These are phyloP conservation scores for Anser cygnoides DNA, from an alignment of 2,113 vertebrate genomes.

Conservation along the genomic window DNA sequence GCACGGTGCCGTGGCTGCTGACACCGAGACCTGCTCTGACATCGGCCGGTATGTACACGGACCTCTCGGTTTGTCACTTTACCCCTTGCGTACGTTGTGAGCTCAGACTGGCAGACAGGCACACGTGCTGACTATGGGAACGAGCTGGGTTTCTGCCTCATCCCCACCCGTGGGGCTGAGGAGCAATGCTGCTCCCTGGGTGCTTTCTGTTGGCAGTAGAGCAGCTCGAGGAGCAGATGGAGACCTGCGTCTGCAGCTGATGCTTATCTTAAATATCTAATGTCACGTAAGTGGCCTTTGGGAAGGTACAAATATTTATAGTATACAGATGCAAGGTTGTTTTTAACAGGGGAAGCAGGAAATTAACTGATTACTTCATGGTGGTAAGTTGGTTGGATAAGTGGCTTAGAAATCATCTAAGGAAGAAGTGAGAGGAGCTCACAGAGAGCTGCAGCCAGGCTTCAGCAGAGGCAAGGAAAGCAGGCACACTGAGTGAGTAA, in stretches of 20 bases:
- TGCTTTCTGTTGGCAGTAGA: background rate
- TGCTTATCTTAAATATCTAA: background rate
- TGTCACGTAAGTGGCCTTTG: background rate
- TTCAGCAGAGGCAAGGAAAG: background rate
- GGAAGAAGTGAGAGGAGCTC: background rate
- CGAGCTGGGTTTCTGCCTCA: fast-evolving
- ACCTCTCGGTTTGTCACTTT: background rate
- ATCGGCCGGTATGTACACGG: constrained; percentile 79
- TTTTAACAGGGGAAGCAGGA: background rate
- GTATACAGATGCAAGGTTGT: background rate
- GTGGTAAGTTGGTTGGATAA: background rate
- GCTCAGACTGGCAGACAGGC: background rate
- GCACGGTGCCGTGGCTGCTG: constrained; percentile 82
- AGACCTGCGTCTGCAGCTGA: background rate
- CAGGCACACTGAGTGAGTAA: background rate
- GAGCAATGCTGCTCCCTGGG: background rate
- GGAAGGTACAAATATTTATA: background rate
- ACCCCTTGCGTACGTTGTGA: fast-evolving
- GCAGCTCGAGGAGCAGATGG: background rate
- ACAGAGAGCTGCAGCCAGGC: background rate
- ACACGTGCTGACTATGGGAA: fast-evolving
- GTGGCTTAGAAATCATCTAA: background rate
- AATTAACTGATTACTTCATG: background rate
- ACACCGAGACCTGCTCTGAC: constrained; percentile 80
- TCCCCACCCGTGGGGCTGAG: background rate